Conservation (phyloP, 1,140 invertebrate species). For the Papilio machaon region DNA sequence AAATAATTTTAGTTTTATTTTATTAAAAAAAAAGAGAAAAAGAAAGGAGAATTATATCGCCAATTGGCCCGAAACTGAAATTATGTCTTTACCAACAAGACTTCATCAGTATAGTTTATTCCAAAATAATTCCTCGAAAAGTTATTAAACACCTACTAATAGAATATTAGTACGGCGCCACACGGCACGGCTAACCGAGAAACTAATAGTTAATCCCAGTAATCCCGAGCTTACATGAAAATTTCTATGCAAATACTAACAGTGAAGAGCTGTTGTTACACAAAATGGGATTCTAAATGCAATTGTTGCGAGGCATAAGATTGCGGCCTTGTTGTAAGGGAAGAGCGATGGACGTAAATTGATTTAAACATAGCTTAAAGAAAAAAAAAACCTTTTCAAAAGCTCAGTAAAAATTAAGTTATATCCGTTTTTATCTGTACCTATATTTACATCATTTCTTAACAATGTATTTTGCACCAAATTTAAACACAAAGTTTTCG, state of each 20-base stretch:
- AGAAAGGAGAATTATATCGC: too few species aligned
- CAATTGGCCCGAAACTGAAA: too few species aligned
- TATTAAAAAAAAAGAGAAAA: too few species aligned
- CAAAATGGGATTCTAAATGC: constrained; percentile 57
- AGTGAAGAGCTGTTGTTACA: constrained; percentile 49
- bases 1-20: too few species aligned
- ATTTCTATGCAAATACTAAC: constrained; percentile 53
- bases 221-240: constrained; percentile 45
- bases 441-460: too few species aligned
- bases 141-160: constrained; percentile 6
- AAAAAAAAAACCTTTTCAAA: too few species aligned
- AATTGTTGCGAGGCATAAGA: constrained; percentile 46
- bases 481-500: too few species aligned
- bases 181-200: constrained; percentile 12
- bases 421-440: too few species aligned
- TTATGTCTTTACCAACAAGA: too few species aligned
- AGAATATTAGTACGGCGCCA: constrained; percentile 33
- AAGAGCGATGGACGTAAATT: constrained; percentile 16
- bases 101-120: neutral
- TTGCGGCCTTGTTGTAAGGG: neutral
- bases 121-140: neutral
- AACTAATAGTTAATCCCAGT: constrained; percentile 38
- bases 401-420: too few species aligned
- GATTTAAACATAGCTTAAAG: neutral
- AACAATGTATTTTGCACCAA: too few species aligned